phyloP scores from a whole-genome alignment of 2,888 invertebrate species.

The Mythimna ferrago region DNA sequence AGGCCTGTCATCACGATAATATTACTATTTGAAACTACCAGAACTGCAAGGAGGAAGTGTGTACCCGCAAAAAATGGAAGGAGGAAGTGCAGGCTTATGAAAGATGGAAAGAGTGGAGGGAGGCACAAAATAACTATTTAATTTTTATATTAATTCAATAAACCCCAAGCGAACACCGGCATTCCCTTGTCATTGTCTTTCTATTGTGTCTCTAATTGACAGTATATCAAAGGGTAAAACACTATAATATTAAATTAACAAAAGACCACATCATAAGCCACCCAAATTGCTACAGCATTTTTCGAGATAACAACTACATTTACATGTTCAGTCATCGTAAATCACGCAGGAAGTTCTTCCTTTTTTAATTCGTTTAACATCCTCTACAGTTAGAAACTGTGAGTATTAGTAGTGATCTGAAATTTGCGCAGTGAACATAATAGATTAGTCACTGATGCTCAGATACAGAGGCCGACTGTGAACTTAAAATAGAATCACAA shows the following conservation, averaged over 20 bases:
- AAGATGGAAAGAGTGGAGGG: too few relatives aligned
- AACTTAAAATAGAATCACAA: constrained; percentile 44
- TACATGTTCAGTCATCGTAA: not conserved
- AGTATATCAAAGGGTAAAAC: not conserved
- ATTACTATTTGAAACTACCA: too few relatives aligned
- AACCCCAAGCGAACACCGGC: too few relatives aligned
- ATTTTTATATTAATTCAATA: not conserved
- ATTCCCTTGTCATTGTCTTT: too few relatives aligned
- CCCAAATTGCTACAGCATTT: not conserved
- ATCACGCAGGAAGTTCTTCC: constrained; percentile 40
- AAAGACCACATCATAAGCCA: not conserved
- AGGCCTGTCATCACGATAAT: too few relatives aligned
- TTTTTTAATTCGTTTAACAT: constrained; percentile 22
- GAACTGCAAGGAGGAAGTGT: too few relatives aligned
- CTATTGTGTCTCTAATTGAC: too few relatives aligned
- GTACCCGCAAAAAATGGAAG: too few relatives aligned
- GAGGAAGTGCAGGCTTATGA: too few relatives aligned
- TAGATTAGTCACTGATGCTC: constrained; percentile 44
- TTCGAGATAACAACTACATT: constrained; percentile 27
- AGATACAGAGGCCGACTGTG: constrained; percentile 29
- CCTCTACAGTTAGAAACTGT: not conserved
- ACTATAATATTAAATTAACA: not conserved
- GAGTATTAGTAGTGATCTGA: constrained; percentile 24
- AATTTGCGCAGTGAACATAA: constrained; percentile 28
- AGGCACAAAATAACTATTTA: too few relatives aligned